Evolutionary conservation across 2,888 invertebrate species (phyloP).

Genomic region (Acleris holmiana): DNA sequence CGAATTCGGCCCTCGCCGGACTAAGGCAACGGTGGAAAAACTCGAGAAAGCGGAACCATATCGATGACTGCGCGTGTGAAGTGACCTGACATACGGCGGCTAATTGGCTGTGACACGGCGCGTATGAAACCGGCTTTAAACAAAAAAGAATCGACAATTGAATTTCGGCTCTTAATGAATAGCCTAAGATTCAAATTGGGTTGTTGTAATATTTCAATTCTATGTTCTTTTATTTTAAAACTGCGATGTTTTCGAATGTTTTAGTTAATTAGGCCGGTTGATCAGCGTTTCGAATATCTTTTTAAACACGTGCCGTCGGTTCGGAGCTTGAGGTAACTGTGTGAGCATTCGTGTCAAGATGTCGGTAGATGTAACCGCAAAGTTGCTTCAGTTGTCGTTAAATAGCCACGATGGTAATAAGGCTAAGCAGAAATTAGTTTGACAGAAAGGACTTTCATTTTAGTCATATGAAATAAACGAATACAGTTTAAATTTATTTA

Average conservation of each 20-base stretch:
- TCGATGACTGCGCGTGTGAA: neutral
- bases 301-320: conserved; percentile 3
- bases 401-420: too few relatives aligned
- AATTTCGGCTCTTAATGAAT: neutral
- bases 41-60: conserved; percentile 4
- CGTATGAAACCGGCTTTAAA: conserved; percentile 1
- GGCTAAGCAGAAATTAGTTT: too few relatives aligned
- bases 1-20: conserved; percentile 11
- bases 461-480: too few relatives aligned
- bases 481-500: too few relatives aligned
- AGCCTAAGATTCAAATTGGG: neutral
- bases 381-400: too few relatives aligned
- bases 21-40: conserved; percentile 4
- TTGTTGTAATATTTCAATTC: neutral
- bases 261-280: conserved; percentile 4
- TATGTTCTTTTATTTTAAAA: neutral
- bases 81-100: conserved; percentile 3
- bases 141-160: neutral
- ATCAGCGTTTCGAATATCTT: conserved; percentile 2
- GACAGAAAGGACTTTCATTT: too few relatives aligned
- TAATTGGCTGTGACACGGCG: conserved; percentile 18
- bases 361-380: neutral
- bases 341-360: conserved; percentile 1
- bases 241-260: neutral
- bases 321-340: neutral